A percentile compares a stretch with the other conserved stretches of the same genome.
Evolutionary conservation across 2,113 vertebrate species (phyloP).

Genomic region (Patagioenas fasciata): DNA sequence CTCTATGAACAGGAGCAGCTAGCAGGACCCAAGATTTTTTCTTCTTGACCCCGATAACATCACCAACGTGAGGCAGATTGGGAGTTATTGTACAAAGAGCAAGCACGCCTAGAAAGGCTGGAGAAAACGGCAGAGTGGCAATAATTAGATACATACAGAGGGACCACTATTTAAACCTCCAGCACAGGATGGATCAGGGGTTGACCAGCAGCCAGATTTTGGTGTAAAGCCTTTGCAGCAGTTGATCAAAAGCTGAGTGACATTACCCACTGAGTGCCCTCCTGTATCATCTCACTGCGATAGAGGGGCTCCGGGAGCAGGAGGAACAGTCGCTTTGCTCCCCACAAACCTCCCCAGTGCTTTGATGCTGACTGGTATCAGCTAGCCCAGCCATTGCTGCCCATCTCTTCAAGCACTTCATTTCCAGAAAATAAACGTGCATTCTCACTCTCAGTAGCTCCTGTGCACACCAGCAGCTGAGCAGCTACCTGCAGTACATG

Average conservation of each 20-base stretch:
- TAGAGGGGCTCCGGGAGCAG: not conserved
- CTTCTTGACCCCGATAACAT: not conserved
- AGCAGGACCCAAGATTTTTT: not conserved
- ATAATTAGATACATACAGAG: not conserved
- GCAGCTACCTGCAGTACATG: fast-evolving
- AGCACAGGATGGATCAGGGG: not conserved
- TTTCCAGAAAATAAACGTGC: fast-evolving
- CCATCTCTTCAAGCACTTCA: fast-evolving
- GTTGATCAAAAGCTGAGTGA: not conserved
- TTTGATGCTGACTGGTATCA: not conserved
- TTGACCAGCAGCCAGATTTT: not conserved
- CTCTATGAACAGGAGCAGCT: not conserved
- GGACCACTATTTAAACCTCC: fast-evolving
- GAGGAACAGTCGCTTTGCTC: not conserved
- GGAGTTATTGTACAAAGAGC: fast-evolving
- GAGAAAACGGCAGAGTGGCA: not conserved
- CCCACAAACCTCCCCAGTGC: fast-evolving
- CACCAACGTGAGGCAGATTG: not conserved
- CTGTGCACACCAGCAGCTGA: too few species aligned
- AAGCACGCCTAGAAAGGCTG: not conserved
- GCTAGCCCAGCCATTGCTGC: not conserved
- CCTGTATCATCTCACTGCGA: not conserved
- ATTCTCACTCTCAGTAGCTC: not conserved
- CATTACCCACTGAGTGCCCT: not conserved
- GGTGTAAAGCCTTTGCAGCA: fast-evolving